Evolutionary conservation across 2,888 invertebrate genomes (phyloP).

Genomic region (Petrophora chlorosata): DNA sequence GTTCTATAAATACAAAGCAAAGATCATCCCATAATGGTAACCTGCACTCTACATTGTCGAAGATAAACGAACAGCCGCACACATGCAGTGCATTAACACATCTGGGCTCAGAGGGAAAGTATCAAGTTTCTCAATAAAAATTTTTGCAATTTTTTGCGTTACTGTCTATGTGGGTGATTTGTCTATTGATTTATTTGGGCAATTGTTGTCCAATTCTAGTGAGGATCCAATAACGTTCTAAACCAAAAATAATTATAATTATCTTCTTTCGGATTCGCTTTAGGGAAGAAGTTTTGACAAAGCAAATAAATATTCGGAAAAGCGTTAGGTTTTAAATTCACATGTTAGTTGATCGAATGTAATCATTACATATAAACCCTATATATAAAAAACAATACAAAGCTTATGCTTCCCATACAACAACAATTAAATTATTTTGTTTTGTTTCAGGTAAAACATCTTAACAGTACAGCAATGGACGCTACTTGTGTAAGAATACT

Average conservation of each 20-base stretch:
- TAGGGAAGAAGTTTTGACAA: too few relatives aligned
- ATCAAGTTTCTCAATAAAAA: conserved; percentile 55
- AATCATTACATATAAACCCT: too few relatives aligned
- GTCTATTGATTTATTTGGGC: conserved; percentile 40
- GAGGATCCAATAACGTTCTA: conserved; percentile 12
- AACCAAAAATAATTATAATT: conserved; percentile 1
- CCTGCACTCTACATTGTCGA: conserved; percentile 45
- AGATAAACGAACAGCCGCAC: conserved; percentile 52
- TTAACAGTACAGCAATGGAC: too few relatives aligned
- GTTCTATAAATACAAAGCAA: conserved; percentile 58
- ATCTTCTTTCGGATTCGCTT: too few relatives aligned
- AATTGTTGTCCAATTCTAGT: conserved; percentile 27
- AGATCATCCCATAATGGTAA: conserved; percentile 40
- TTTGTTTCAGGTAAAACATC: conserved; percentile 34
- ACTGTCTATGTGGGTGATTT: conserved; percentile 48
- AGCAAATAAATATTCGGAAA: too few relatives aligned
- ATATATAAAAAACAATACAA: too few relatives aligned
- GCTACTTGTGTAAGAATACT: too few relatives aligned
- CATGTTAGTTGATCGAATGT: too few relatives aligned
- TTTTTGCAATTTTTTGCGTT: conserved; percentile 55
- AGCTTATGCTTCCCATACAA: too few relatives aligned
- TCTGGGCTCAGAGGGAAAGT: conserved; percentile 56
- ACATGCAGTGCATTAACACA: conserved; percentile 66
- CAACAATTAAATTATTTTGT: too few relatives aligned
- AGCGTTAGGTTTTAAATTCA: too few relatives aligned